These are phyloP conservation scores for Nothocercus julius DNA, from an alignment of 2,113 vertebrate genomes.

Conservation along the genomic window DNA sequence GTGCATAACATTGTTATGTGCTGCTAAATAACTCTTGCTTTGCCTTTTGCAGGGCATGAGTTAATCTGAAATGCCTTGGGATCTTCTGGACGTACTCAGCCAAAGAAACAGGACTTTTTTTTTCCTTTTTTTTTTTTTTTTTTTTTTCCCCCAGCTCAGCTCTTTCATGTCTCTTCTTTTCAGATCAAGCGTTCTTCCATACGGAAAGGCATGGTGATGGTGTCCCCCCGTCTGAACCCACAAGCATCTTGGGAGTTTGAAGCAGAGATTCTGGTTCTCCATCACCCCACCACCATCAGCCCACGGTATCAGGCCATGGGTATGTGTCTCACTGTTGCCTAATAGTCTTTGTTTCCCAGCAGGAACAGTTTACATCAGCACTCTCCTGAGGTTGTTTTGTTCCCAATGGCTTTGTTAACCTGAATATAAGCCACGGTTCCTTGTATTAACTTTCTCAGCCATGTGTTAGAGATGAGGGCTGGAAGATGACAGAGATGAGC, in stretches of 20 bases:
- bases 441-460: neutral
- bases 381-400: neutral
- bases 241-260: conserved; percentile 99
- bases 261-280: conserved; percentile 95
- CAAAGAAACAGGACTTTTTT: neutral
- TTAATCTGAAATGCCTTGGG: neutral
- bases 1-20: neutral
- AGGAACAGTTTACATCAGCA: neutral
- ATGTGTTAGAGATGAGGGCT: neutral
- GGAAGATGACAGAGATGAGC: neutral
- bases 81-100: neutral
- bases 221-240: conserved; percentile 92
- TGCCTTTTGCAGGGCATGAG: neutral
- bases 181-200: conserved; percentile 98
- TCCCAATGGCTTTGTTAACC: neutral
- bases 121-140: no score
- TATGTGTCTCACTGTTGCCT: conserved; percentile 65
- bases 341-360: neutral
- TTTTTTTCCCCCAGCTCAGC: neutral
- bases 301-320: conserved; percentile 98
- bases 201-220: conserved; percentile 99
- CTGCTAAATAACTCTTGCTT: neutral
- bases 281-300: conserved; percentile 97
- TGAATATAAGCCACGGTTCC: neutral
- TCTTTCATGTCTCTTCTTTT: neutral